Percentiles rank a stretch among this genome's conserved stretches.
phyloP scores from a whole-genome alignment of 1,140 invertebrate genomes.

The Globodera ellingtonae region DNA sequence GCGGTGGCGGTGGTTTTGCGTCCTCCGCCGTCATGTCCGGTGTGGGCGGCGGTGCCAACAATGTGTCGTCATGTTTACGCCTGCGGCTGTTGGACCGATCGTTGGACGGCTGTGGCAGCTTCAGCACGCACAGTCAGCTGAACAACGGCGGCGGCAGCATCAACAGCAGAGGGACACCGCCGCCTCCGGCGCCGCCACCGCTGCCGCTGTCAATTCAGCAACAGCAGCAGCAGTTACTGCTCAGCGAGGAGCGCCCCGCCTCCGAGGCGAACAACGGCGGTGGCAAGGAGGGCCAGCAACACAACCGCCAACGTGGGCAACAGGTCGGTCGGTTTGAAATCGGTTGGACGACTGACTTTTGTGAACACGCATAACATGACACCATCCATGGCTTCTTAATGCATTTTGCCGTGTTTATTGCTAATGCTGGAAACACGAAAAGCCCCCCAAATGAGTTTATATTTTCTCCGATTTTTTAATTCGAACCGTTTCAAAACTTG shows the following conservation, averaged over 20 bases:
- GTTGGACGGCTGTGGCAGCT: slow-evolving; percentile 25
- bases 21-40: slow-evolving; percentile 35
- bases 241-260: background rate
- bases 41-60: slow-evolving; percentile 23
- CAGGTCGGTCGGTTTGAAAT: too few relatives aligned
- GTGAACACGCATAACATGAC: too few relatives aligned
- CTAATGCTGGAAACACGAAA: too few relatives aligned
- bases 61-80: slow-evolving; percentile 24
- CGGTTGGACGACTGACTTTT: too few relatives aligned
- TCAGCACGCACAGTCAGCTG: background rate
- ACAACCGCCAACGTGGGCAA: background rate
- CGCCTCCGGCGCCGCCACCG: background rate
- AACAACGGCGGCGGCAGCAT: slow-evolving; percentile 7
- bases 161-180: background rate
- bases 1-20: slow-evolving; percentile 19
- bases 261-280: background rate
- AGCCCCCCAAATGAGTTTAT: too few relatives aligned
- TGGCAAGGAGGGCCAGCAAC: background rate
- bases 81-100: slow-evolving; percentile 47
- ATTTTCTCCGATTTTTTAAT: too few relatives aligned
- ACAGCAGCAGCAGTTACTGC: slow-evolving; percentile 34
- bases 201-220: slow-evolving; percentile 4
- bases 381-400: too few relatives aligned
- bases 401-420: too few relatives aligned
- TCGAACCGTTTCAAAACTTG: too few relatives aligned